Base-by-base conservation (phyloP, 2,888 invertebrate genomes). In the Pollenia labialis region DNA sequence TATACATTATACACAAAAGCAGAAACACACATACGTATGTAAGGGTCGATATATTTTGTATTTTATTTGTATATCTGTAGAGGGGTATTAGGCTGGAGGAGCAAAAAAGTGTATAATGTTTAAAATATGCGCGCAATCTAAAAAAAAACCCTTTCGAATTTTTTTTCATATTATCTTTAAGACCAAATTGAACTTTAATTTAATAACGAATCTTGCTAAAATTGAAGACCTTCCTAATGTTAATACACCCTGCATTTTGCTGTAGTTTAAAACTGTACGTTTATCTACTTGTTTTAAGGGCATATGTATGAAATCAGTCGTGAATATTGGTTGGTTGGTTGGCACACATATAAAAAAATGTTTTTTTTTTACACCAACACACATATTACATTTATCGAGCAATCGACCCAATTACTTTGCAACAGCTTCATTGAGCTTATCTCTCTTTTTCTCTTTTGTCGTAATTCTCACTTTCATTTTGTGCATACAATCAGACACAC, bases 381-480 rank as follows among this genome's bases (percentile, higher is more conserved):
- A 50, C 42, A 11, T 48, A 52, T 54, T 23, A 64, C 72, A 52
- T 68, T 32, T 71, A 83, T 66, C 69, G 23, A 68, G 75, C 64
- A 80, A 60, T 75, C 80, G 82, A 83, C 80, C 86, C 82, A 86
- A 83, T 86, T 86, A 76, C 75, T 71, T 80, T 80, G 64, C 58
- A 75, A 75, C 75, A 75, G 56, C 82, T 68, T 82, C 54, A 74
- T 69, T 75, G 69, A 64, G 82, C 69, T 79, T 82, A 82, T 75
- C 82, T 77, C 64, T 75, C 32, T 32, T 6, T 23, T 23, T 32
- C 32, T 32, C 6, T 32, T 32, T 32, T 68, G 66, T 75, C 44
- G 81, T 72, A 74, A 64, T 79, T 79, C 82, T 79, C 62, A 82
- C 82, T 79, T 86, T 75, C 80, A 66, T 79, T 79, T 74, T 52